Evolutionary conservation across 2,797 vertebrate genomes (phyloP).

Genomic region (Lacerta bilineata): DNA sequence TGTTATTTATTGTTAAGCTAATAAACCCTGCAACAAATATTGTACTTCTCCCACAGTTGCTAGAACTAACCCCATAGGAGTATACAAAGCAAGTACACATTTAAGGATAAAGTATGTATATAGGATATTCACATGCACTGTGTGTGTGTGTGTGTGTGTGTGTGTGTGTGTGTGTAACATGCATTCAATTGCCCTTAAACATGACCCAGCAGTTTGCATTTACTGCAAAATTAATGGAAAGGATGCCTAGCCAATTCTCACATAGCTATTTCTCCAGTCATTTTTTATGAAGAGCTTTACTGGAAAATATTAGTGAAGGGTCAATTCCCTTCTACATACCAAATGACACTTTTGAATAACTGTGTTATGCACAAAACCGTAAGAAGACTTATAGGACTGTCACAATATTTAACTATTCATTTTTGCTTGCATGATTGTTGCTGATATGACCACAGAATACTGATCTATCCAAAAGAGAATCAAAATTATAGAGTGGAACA

Average conservation of each 20-base stretch:
- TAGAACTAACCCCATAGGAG: slow-evolving; percentile 59
- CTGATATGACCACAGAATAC: slow-evolving; percentile 84
- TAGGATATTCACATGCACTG: background rate
- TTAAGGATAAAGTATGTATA: slow-evolving; percentile 35
- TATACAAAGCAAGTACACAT: slow-evolving; percentile 21
- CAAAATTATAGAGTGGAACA: slow-evolving; percentile 81
- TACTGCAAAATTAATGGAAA: slow-evolving; percentile 64
- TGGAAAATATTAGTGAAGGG: slow-evolving; percentile 60
- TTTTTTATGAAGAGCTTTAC: slow-evolving; percentile 66
- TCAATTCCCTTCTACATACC: slow-evolving; percentile 63
- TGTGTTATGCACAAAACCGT: slow-evolving; percentile 53
- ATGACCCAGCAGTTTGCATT: slow-evolving; percentile 51
- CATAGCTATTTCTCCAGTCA: slow-evolving; percentile 16
- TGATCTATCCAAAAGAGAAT: slow-evolving; percentile 84
- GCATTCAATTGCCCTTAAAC: slow-evolving; percentile 34
- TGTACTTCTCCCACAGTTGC: slow-evolving; percentile 66
- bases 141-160: background rate
- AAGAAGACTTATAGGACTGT: slow-evolving; percentile 72
- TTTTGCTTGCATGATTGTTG: slow-evolving; percentile 87
- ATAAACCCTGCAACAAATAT: slow-evolving; percentile 60
- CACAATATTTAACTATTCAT: slow-evolving; percentile 79
- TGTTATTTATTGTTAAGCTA: slow-evolving; percentile 60
- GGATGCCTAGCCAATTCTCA: slow-evolving; percentile 33
- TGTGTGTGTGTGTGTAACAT: slow-evolving; percentile 1
- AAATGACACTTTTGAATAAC: slow-evolving; percentile 73